Conservation (phyloP, 37 sponge, comb jelly and placozoan species). For the Oopsacas minuta region DNA sequence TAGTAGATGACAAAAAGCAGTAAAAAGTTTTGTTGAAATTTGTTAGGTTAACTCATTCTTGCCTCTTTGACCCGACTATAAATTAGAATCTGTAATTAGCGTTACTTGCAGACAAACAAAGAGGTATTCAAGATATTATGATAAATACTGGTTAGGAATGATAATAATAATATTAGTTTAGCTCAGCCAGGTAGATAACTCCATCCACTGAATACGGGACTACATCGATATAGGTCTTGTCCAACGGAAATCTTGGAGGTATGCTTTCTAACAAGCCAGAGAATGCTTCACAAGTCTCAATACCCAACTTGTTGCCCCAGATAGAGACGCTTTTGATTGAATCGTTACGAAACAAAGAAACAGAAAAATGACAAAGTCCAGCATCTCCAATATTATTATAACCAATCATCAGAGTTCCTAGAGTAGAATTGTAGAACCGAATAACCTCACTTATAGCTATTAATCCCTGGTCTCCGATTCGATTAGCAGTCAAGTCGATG, state of each 20-base stretch:
- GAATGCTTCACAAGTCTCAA: constrained; percentile 50
- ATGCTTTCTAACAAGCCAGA: neutral
- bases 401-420: constrained; percentile 35
- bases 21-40: too few relatives aligned
- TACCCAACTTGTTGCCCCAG: constrained; percentile 63
- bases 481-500: constrained; percentile 54
- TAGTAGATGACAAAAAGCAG: too few relatives aligned
- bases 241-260: constrained; percentile 21
- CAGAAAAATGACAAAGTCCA: constrained; percentile 46
- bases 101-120: too few relatives aligned
- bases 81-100: too few relatives aligned
- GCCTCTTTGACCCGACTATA: too few relatives aligned
- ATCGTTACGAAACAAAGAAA: constrained; percentile 26
- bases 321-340: constrained; percentile 31
- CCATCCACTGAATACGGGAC: constrained; percentile 58
- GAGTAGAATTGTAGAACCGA: constrained; percentile 22
- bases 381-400: constrained; percentile 39
- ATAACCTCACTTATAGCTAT: constrained; percentile 40
- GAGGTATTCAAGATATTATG: too few relatives aligned
- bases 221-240: constrained; percentile 36
- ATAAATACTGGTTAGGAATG: too few relatives aligned
- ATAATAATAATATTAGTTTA: constrained; percentile 11
- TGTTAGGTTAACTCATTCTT: too few relatives aligned
- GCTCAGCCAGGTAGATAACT: constrained; percentile 37
- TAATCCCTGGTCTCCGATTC: constrained; percentile 63